Percentiles rank a stretch among this genome's conserved stretches.
Conservation (phyloP, 2,113 vertebrate genomes). For the Cairina moschata region DNA sequence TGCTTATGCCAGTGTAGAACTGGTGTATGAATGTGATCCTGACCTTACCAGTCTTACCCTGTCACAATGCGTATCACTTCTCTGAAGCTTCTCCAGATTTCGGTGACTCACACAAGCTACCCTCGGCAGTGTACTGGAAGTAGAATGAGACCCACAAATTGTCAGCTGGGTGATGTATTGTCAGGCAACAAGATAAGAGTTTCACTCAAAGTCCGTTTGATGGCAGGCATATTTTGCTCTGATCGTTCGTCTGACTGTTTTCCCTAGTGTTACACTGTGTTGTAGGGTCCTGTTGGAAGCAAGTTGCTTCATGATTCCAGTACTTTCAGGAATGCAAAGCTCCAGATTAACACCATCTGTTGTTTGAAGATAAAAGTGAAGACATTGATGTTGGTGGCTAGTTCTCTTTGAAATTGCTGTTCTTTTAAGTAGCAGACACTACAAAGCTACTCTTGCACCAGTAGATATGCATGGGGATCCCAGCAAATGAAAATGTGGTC, state of each 20-base stretch:
- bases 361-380: slow-evolving; percentile 60
- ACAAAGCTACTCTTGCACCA: background rate
- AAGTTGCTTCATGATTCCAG: slow-evolving; percentile 40
- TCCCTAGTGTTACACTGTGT: background rate
- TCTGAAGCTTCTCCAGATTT: background rate
- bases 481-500: background rate
- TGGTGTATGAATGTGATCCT: rapidly evolving
- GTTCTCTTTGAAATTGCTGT: slow-evolving; percentile 14
- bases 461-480: background rate
- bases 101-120: background rate
- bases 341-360: slow-evolving; percentile 67
- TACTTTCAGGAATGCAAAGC: slow-evolving; percentile 44
- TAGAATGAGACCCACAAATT: background rate
- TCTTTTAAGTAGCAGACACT: slow-evolving; percentile 53
- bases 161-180: background rate
- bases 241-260: background rate
- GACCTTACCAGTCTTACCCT: background rate
- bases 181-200: background rate
- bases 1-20: background rate
- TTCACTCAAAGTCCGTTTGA: background rate
- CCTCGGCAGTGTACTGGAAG: background rate
- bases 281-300: slow-evolving; percentile 1
- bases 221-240: background rate
- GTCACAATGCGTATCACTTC: background rate
- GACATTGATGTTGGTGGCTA: slow-evolving; percentile 26